Percentiles rank a stretch among this genome's conserved stretches.
Evolutionary conservation across 2,797 vertebrate genomes (phyloP).

Genomic region (Scolopax bukidnonensis): DNA sequence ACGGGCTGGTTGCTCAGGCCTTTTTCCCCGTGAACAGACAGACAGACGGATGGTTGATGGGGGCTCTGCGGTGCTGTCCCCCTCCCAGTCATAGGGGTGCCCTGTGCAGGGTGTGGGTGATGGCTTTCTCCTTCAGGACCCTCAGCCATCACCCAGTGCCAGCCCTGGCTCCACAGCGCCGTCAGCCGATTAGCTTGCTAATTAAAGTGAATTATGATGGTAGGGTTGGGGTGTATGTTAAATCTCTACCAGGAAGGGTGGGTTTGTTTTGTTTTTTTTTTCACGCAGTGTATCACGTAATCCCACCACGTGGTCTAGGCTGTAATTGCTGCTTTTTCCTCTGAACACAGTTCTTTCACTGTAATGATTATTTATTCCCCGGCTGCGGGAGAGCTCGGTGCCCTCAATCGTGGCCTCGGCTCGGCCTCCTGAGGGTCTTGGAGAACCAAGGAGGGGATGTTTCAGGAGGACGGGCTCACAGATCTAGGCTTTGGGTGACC

Average conservation of each 20-base stretch:
- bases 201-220: neutral
- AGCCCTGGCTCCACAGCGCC: neutral
- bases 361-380: neutral
- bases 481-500: rapidly evolving
- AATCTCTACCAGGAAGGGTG: neutral
- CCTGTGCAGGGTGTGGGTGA: rapidly evolving
- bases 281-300: rapidly evolving
- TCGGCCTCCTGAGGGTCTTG: rapidly evolving
- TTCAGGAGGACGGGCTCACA: rapidly evolving
- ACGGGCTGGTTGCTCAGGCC: neutral
- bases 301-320: neutral
- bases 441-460: neutral
- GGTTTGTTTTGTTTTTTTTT: no score
- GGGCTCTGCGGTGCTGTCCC: neutral
- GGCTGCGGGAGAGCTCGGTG: neutral
- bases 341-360: neutral
- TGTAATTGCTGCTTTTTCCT: neutral
- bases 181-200: neutral
- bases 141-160: neutral
- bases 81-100: neutral
- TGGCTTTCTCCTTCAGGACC: neutral
- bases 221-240: neutral
- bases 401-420: neutral
- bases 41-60: rapidly evolving
- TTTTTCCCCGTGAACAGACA: no score